Evolutionary conservation across 1,140 invertebrate species (phyloP).

Genomic region (Ooceraea biroi): DNA sequence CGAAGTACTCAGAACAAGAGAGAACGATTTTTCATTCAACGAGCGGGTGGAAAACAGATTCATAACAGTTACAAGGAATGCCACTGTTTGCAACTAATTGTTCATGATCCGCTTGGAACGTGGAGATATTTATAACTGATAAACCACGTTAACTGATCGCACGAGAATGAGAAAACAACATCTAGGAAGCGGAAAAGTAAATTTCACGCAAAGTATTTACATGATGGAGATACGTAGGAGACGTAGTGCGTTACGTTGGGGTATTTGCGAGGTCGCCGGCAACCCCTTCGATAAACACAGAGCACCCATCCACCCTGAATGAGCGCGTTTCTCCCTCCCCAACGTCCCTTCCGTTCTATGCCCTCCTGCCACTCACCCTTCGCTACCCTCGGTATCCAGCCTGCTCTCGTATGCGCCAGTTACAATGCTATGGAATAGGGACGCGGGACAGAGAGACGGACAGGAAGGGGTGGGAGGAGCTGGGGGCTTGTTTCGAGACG

Average conservation of each 20-base stretch:
- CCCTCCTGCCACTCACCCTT: constrained; percentile 23
- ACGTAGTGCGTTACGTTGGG: constrained; percentile 35
- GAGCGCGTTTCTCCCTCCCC: constrained; percentile 50
- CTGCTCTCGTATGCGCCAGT: constrained; percentile 63
- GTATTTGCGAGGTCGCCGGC: constrained; percentile 66
- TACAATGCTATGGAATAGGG: constrained; percentile 60
- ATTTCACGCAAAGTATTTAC: constrained; percentile 53
- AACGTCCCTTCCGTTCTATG: constrained; percentile 5
- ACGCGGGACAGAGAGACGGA: constrained; percentile 57
- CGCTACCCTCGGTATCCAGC: constrained; percentile 47
- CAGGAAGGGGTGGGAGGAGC: constrained; percentile 56
- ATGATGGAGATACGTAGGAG: constrained; percentile 6
- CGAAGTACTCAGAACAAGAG: too few species aligned
- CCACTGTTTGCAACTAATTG: too few species aligned
- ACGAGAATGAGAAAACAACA: neutral
- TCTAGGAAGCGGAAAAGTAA: constrained; percentile 32
- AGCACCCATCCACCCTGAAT: constrained; percentile 55
- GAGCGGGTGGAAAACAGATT: too few species aligned
- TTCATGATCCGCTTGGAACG: too few species aligned
- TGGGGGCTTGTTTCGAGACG: constrained; percentile 80
- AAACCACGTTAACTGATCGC: too few species aligned
- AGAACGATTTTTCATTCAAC: too few species aligned
- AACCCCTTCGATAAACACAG: constrained; percentile 73
- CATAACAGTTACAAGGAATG: too few species aligned
- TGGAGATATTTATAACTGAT: too few species aligned